Base-by-base conservation (phyloP, 2,797 vertebrate species). In the Knipowitschia caucasica region DNA sequence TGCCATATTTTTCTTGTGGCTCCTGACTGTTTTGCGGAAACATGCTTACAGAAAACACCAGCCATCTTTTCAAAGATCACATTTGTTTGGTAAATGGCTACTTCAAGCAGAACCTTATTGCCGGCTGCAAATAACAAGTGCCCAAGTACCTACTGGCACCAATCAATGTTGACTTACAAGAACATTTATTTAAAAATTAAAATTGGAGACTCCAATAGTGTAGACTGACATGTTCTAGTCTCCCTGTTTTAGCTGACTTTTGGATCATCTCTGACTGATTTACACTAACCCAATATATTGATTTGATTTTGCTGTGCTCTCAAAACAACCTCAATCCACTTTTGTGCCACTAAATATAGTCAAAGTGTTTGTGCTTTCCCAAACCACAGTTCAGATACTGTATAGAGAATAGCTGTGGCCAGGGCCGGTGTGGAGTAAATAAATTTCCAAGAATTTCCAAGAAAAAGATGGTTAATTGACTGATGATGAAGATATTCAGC, bases 1-100 rank as follows among this genome's bases (percentile, higher is more conserved):
- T n/a, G n/a, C n/a, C n/a, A n/a, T n/a, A n/a, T n/a, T n/a, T n/a
- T n/a, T n/a, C n/a, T n/a, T n/a, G n/a, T n/a, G n/a, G 40, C 38
- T 30, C 54, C 34, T 9, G 11, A 53, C 58, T 84, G 79, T 80
- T 84, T 73, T 69, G 68, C 64, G 71, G 56, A 78, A 82, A 84
- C 78, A 79, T 79, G 78, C 77, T 81, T 76, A 82, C 80, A 77
- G 71, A 69, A 78, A 84, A 86, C 76, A 79, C 4, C 10, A 56
- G 20, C 31, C 62, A 31, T 44, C 27, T 54, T 60, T 61, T 38
- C 15, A 82, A 85, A 80, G 75, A 73, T 74, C 80, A 81, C 2
- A 3, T 55, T 62, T 80, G 62, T 84, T 82, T 79, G 78, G 76
- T 73, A 69, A 79, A 67, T 78, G 62, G 47, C 44, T 52, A 45